A percentile compares a stretch with the other conserved stretches of the same genome.
Evolutionary conservation across 2,888 invertebrate species (phyloP).

Genomic region (Hydrotaea diabolus): DNA sequence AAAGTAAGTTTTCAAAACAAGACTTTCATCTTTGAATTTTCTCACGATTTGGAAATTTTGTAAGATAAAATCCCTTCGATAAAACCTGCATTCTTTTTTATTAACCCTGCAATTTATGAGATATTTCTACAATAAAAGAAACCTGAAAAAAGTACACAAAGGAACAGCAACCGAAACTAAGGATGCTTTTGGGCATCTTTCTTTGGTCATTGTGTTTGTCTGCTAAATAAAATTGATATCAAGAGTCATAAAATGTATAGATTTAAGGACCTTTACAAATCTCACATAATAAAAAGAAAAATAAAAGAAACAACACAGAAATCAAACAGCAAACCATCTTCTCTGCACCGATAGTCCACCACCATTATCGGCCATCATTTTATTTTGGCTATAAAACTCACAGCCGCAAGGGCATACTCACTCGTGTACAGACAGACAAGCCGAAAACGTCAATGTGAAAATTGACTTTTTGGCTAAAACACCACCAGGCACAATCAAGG

Average conservation of each 20-base stretch:
- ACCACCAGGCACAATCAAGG: slow-evolving; percentile 41
- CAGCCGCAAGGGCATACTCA: not conserved
- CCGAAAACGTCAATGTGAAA: slow-evolving; percentile 41
- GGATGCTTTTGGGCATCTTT: too few species aligned
- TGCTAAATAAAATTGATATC: slow-evolving; percentile 57
- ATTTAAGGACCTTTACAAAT: slow-evolving; percentile 54
- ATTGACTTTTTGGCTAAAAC: slow-evolving; percentile 66
- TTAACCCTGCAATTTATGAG: slow-evolving; percentile 62
- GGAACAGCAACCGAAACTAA: too few species aligned
- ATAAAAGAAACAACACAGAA: not conserved
- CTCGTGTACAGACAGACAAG: not conserved
- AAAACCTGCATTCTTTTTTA: slow-evolving; percentile 57
- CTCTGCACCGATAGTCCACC: too few species aligned
- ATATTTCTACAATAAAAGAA: slow-evolving; percentile 46
- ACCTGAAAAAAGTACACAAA: not conserved
- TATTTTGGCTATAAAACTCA: slow-evolving; percentile 49
- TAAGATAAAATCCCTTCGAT: slow-evolving; percentile 57
- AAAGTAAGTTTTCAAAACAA: not conserved
- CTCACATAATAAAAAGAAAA: slow-evolving; percentile 15
- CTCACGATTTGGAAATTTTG: slow-evolving; percentile 25
- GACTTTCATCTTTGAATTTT: slow-evolving; percentile 20
- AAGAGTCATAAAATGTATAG: slow-evolving; percentile 63
- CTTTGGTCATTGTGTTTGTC: not conserved
- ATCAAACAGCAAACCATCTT: slow-evolving; percentile 17
- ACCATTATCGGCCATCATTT: slow-evolving; percentile 25